Percentiles rank a stretch among this genome's conserved stretches.
These are phyloP conservation scores for Orientallactaga bullata DNA, from an alignment of 2,113 vertebrate species.

Conservation along the genomic window DNA sequence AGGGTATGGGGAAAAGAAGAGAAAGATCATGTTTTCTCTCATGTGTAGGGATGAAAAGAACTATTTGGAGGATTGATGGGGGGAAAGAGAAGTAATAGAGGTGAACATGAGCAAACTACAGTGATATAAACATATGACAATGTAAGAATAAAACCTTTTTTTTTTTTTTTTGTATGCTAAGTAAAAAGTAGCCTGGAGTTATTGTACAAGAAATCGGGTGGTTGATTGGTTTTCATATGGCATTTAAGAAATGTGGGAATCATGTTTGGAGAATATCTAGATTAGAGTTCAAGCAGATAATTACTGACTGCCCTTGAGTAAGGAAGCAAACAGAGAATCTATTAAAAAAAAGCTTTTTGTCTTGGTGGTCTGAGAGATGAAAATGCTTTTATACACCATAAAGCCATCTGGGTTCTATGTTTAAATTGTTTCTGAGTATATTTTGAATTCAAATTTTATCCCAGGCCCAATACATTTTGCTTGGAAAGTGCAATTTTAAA, in stretches of 20 bases:
- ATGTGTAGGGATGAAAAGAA: too few species aligned
- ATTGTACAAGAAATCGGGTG: slow-evolving; percentile 2
- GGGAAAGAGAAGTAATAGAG: not conserved
- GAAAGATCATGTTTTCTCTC: too few species aligned
- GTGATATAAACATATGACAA: too few species aligned
- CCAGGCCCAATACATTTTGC: not conserved
- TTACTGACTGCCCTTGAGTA: not conserved
- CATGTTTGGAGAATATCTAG: not conserved
- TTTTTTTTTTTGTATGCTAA: not conserved
- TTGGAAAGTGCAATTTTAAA: slow-evolving; percentile 31
- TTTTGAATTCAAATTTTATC: slow-evolving; percentile 6
- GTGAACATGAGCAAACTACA: not conserved
- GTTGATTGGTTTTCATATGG: not conserved
- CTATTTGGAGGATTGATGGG: not conserved
- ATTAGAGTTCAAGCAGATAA: slow-evolving; percentile 20
- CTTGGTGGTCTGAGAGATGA: not conserved
- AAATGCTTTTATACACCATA: not conserved
- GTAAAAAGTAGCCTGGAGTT: not conserved
- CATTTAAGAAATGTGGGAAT: not conserved
- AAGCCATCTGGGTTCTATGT: slow-evolving; percentile 24
- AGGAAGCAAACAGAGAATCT: not conserved
- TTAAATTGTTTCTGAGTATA: slow-evolving; percentile 28
- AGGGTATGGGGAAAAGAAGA: not conserved
- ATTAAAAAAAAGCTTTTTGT: not conserved
- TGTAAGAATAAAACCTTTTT: too few species aligned